A percentile compares a stretch with the other conserved stretches of the same genome.
These are phyloP conservation scores for Rousettus madagascariensis DNA, from an alignment of 2,797 vertebrate species.

Conservation along the genomic window DNA sequence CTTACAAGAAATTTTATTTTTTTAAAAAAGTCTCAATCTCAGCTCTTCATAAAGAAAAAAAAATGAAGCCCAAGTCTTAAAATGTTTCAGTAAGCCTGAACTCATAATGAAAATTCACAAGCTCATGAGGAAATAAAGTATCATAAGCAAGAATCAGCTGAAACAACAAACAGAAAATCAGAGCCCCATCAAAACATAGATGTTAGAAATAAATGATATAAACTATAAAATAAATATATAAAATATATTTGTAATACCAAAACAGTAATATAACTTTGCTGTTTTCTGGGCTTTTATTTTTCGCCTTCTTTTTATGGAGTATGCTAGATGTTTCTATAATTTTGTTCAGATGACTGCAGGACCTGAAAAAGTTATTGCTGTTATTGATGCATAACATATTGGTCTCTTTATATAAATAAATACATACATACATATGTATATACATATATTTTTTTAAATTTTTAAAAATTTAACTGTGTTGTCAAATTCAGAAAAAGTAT, in stretches of 20 bases:
- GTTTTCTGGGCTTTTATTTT: too few species aligned
- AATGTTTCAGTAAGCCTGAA: background rate
- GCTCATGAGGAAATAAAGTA: background rate
- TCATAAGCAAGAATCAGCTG: background rate
- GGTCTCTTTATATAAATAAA: too few species aligned
- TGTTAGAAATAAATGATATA: background rate
- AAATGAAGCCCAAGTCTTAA: background rate
- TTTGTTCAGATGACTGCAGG: too few species aligned
- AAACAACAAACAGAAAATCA: background rate
- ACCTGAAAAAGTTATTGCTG: too few species aligned
- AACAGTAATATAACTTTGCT: too few species aligned
- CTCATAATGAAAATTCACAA: constrained; percentile 26
- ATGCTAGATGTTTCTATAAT: too few species aligned
- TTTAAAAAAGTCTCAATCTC: background rate
- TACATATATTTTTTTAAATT: too few species aligned
- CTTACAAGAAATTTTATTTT: background rate
- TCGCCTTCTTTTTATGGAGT: too few species aligned
- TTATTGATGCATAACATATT: too few species aligned
- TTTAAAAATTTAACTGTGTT: constrained; percentile 83
- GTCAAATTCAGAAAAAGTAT: constrained; percentile 86
- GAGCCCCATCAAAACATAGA: background rate
- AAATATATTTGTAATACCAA: background rate
- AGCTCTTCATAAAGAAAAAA: constrained; percentile 11
- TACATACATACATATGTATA: too few species aligned
- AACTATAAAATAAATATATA: background rate